Base-by-base conservation (phyloP, 2,797 vertebrate species). In the Chaetodon trifasciatus region DNA sequence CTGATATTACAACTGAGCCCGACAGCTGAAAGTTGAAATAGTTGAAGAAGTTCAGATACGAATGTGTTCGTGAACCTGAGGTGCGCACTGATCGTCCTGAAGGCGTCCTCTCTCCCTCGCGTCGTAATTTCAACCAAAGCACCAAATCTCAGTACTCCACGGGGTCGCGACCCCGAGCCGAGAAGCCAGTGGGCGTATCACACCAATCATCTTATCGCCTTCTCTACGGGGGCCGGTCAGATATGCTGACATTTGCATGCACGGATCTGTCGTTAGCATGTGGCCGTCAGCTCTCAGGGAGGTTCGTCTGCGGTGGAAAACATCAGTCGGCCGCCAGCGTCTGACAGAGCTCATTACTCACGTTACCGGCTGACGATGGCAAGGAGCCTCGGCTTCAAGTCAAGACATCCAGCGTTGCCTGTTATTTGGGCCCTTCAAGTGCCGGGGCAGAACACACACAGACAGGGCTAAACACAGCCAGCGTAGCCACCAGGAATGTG, bases 311-410 rank as follows among this genome's bases (percentile, higher is more conserved):
- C 40, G 63, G 88, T 90, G 88, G 90, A 92, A 89, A 90, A 87
- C 81, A 87, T 89, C 91, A 81, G 80, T 88, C 85, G 76, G 82
- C 78, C 71, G 81, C 84, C 87, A 87, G 83, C 47, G 70, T 89
- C 91, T 92, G 92, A 92, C 92, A 91, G 50, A 89, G 74, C 85
- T 89, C 84, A 90, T 94, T 94, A 92, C 85, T 83, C 87, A 88
- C 71, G 68, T 86, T 86, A 81, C 86, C 74, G 71, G 57, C 81
- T 93, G 93, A 94, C 84, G 86, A 90, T 91, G 91, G 89, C 88
- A 92, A 93, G 91, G 70, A 88, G 84, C 87, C 84, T 84, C 79
- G 60, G 78, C 82, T 70, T 21, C 56, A 0, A 87, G 85, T 89
- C 82, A 78, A 89, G 68, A 77, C 89, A 81, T 66, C 84, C 79